Conservation (phyloP, 2,797 vertebrate genomes). For the Adrianichthys oophorus region DNA sequence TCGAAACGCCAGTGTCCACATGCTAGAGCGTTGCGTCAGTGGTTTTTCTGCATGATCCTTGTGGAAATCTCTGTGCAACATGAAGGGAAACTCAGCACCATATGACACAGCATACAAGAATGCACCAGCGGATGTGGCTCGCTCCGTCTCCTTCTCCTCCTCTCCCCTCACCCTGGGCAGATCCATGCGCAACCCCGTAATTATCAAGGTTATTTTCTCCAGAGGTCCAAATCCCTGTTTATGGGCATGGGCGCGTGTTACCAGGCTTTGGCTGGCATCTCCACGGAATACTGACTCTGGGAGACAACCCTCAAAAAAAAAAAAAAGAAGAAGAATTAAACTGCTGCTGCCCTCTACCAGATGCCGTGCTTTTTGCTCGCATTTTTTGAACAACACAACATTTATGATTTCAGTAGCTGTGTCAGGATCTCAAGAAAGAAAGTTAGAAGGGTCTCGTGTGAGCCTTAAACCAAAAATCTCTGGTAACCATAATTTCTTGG, state of each 20-base stretch:
- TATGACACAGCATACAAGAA: constrained; percentile 76
- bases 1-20: constrained; percentile 47
- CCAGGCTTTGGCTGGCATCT: constrained; percentile 62
- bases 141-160: constrained; percentile 41
- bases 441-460: constrained; percentile 41
- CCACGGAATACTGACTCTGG: constrained; percentile 52
- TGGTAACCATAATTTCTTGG: constrained; percentile 31
- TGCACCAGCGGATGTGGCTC: constrained; percentile 69
- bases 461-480: constrained; percentile 42
- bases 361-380: constrained; percentile 23
- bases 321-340: neutral
- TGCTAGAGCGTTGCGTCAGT: constrained; percentile 41
- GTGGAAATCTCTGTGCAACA: constrained; percentile 60
- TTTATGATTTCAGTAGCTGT: constrained; percentile 34
- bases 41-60: constrained; percentile 42
- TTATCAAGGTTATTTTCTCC: constrained; percentile 80
- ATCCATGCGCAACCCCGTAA: constrained; percentile 74
- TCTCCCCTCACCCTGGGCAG: constrained; percentile 56
- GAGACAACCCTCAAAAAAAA: constrained; percentile 30
- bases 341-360: constrained; percentile 11
- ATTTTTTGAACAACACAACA: constrained; percentile 12
- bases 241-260: constrained; percentile 75
- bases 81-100: constrained; percentile 69
- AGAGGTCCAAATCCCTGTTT: constrained; percentile 78
- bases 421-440: constrained; percentile 58